These are phyloP conservation scores for Drosophila kambysellisi DNA, from an alignment of 2,888 invertebrate genomes.

Conservation along the genomic window DNA sequence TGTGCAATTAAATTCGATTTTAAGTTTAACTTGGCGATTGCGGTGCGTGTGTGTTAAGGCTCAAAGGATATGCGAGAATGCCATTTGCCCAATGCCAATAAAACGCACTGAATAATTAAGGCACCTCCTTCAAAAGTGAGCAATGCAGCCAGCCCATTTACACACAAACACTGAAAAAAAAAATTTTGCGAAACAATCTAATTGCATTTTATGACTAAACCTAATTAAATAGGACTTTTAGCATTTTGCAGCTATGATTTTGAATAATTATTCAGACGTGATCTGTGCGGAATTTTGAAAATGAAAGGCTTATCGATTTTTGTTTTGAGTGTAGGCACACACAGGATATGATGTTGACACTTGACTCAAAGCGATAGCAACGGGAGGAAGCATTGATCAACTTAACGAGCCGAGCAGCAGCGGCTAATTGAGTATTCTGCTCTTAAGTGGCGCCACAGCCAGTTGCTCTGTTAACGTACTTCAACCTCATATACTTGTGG, in stretches of 20 bases:
- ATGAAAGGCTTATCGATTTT: neutral
- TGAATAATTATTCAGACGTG: neutral
- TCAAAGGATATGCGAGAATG: slow-evolving; percentile 30
- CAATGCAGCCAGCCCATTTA: slow-evolving; percentile 46
- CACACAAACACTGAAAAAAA: slow-evolving; percentile 34
- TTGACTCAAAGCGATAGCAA: slow-evolving; percentile 60
- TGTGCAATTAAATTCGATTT: slow-evolving; percentile 42
- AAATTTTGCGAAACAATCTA: neutral
- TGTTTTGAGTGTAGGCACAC: slow-evolving; percentile 36
- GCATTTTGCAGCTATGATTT: neutral
- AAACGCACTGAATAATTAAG: slow-evolving; percentile 74
- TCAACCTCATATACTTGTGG: slow-evolving; percentile 57
- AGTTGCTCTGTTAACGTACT: slow-evolving; percentile 54
- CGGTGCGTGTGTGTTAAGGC: slow-evolving; percentile 43
- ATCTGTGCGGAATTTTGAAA: neutral
- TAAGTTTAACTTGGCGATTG: slow-evolving; percentile 35
- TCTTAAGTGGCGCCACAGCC: slow-evolving; percentile 61
- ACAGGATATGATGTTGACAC: slow-evolving; percentile 61
- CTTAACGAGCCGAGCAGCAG: slow-evolving; percentile 59
- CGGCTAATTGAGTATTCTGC: slow-evolving; percentile 74
- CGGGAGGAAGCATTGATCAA: slow-evolving; percentile 64
- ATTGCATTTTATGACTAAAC: neutral
- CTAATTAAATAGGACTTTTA: neutral
- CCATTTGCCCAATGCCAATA: slow-evolving; percentile 53
- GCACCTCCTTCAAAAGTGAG: slow-evolving; percentile 56